Base-by-base conservation (phyloP, 2,888 invertebrate genomes). In the Stramonita haemastoma region DNA sequence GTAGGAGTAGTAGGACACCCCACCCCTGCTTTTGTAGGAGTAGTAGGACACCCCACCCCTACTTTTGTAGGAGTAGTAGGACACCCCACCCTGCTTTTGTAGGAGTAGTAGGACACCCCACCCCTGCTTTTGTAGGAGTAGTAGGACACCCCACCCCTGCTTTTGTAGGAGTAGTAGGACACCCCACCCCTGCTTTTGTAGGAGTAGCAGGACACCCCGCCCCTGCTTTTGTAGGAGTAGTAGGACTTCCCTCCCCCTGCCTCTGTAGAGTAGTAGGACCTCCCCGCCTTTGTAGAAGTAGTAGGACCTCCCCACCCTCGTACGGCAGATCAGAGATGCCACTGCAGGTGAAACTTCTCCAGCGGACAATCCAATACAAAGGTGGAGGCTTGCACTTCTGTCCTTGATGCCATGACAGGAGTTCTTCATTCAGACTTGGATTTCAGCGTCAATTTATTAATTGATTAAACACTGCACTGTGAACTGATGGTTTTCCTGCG, bases 331-430 rank as follows among this genome's bases (percentile, higher is more conserved):
- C 34, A 13, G 88, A 79, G 26, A 17, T n/a, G 29, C 57, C 29
- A 36, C 79, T 56, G 79, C 88, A 88, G 19, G 29, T n/a, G n/a
- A 83, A 88, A 11, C 88, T 81, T 0, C 88, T 83, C 88, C 88
- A 88, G 88, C 36, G 83, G 19, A 88, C 88, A n/a, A n/a, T n/a
- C n/a, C n/a, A n/a, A n/a, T n/a, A n/a, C n/a, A 83, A 83, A 88
- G 36, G 57, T 79, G 83, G 83, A 88, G 22, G 57, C 79, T n/a
- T 66, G n/a, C 26, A 34, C 88, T 46, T 46, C 46, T 46, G 60
- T 88, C 46, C 32, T 73, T 22, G 87, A 87, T 73, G 34, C 32
- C n/a, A 8, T 32, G 32, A 36, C 66, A 57, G 57, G 46, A 29
- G 36, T 57, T 57, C 88, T 81, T 32, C 88, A 88, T n/a, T n/a